A percentile compares a stretch with the other conserved stretches of the same genome.
Conservation (phyloP, 2,113 vertebrate species). For the Barbus barbus region DNA sequence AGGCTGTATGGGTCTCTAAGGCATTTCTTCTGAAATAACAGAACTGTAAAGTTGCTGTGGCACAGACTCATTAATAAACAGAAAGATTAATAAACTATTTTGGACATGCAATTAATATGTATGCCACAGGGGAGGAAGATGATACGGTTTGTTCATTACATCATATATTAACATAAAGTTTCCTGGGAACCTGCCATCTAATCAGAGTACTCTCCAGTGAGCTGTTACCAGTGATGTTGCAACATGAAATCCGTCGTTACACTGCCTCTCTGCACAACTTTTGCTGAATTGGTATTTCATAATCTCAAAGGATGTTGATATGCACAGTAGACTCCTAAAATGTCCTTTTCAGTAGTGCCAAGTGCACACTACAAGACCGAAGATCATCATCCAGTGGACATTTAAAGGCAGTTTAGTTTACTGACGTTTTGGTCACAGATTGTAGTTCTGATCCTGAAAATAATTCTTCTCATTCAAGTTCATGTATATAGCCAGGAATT, state of each 20-base stretch:
- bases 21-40: background rate
- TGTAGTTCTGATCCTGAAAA: background rate
- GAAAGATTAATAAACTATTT: constrained; percentile 50
- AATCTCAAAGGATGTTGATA: constrained; percentile 14
- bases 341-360: background rate
- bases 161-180: constrained; percentile 39
- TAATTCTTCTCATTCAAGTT: background rate
- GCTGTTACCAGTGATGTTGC: background rate
- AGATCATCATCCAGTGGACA: background rate
- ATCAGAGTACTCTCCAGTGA: constrained; percentile 1
- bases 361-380: background rate
- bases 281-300: background rate
- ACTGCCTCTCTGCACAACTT: background rate
- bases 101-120: constrained; percentile 44
- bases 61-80: constrained; percentile 43
- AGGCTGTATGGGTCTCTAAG: constrained; percentile 14
- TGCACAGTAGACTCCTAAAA: background rate
- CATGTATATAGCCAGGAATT: background rate
- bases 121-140: constrained; percentile 23
- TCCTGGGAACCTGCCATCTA: constrained; percentile 22
- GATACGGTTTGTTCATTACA: constrained; percentile 31
- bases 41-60: constrained; percentile 20
- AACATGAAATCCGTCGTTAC: background rate
- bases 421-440: background rate
- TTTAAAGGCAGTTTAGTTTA: background rate